A percentile compares a stretch with the other conserved stretches of the same genome.
Evolutionary conservation across 2,888 invertebrate genomes (phyloP).

Genomic region (Fabriciana adippe): DNA sequence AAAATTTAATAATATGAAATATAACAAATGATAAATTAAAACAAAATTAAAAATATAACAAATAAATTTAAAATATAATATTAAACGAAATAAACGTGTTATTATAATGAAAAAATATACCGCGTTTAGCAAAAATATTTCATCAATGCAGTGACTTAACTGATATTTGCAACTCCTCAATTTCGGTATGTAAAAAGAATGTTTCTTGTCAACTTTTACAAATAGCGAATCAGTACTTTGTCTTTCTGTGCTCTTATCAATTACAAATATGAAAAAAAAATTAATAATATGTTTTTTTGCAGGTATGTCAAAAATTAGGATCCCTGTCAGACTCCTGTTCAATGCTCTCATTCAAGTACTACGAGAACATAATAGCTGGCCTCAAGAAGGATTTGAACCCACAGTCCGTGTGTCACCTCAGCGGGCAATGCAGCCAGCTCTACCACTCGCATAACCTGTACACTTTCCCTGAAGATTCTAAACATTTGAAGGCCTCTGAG

Average conservation of each 20-base stretch:
- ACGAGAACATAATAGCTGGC: conserved; percentile 86
- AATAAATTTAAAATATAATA: too few species aligned
- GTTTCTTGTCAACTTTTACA: too few species aligned
- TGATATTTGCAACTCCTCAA: too few species aligned
- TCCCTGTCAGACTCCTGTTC: conserved; percentile 91
- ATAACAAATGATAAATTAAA: not conserved
- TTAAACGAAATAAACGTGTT: too few species aligned
- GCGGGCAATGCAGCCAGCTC: conserved; percentile 87
- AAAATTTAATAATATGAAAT: too few species aligned
- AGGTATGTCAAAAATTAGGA: conserved; percentile 86
- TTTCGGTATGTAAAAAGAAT: too few species aligned
- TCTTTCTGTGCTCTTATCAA: not conserved
- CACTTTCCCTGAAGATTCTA: conserved; percentile 80
- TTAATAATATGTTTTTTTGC: conserved; percentile 38
- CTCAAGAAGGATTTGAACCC: conserved; percentile 84
- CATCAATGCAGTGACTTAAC: too few species aligned
- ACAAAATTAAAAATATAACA: too few species aligned
- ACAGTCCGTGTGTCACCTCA: conserved; percentile 87
- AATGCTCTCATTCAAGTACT: conserved; percentile 87
- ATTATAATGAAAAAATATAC: too few species aligned
- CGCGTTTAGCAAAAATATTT: too few species aligned
- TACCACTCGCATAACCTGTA: conserved; percentile 85
- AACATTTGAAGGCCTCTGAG: conserved; percentile 81
- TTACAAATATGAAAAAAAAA: too few species aligned
- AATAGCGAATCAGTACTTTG: not conserved